Evolutionary conservation across 1,140 invertebrate species (phyloP), one percentile per base, ranked within the genome.

Genomic region (Carposina sasakii): DNA sequence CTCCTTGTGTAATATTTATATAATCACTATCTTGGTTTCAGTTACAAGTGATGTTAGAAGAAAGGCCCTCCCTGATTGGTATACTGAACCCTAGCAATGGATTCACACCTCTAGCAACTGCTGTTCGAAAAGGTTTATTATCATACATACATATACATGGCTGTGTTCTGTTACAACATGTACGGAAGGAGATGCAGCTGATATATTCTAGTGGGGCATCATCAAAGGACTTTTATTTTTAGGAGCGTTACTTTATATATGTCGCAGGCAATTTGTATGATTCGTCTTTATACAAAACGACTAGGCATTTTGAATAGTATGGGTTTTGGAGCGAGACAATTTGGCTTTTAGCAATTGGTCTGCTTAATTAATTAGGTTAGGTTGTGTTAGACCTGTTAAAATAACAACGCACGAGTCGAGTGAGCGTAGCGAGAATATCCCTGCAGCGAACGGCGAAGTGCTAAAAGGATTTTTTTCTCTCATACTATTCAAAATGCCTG

Each of bases 41-140:
- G 79, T 63, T 83, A 3, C 77, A 83, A 36, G 48, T 53, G 15
- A 76, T 81, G 77, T 46, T 84, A 6, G 75, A 76, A 3, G 73
- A 79, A 54, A 57, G 70, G 2, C 77, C 76, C 0, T 54, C 52
- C 8, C 53, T 84, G 24, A 54, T 81, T 1, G 58, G 55, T 6
- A 66, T 70, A 3, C 37, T 75, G 42, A 76, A 76, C 52, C 45
- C 61, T 1, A 62, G 17, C 16, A 76, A 61, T 42, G 81, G 81
- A 0, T 59, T 69, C 20, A 73, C 74, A 0, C 74, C 77, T 0
- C 70, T 84, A 6, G 69, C 73, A 2, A 76, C 75, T 2, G 79
- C 79, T 24, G 69, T 72, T 0, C 60, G 63, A n/a, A 75, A 71
- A 71, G 76, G 79, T 77, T 48, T 19, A 3, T 37, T 15, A 33